Percentiles rank a stretch among this genome's conserved stretches.
Evolutionary conservation across 2,797 vertebrate species (phyloP).

Genomic region (Etheostoma nigrum): DNA sequence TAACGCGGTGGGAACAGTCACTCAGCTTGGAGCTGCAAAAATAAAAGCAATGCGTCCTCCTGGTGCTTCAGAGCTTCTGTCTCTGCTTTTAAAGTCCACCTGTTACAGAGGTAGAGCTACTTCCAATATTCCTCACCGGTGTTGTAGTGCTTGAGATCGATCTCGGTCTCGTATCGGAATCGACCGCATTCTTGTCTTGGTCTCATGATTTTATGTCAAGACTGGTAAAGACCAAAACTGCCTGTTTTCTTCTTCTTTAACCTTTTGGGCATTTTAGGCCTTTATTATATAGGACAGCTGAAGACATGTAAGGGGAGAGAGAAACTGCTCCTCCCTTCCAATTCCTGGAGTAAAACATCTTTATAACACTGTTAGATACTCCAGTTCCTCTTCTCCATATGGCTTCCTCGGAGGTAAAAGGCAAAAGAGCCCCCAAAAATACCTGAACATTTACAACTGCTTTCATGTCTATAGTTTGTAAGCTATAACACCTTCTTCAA

Average conservation of each 20-base stretch:
- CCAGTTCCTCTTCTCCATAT: neutral
- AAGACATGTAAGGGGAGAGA: too few relatives aligned
- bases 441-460: slow-evolving; percentile 44
- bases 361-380: too few relatives aligned
- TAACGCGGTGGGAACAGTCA: slow-evolving; percentile 36
- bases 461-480: slow-evolving; percentile 37
- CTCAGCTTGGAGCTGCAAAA: slow-evolving; percentile 18
- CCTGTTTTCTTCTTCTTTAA: too few relatives aligned
- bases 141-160: too few relatives aligned
- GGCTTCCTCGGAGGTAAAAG: slow-evolving; percentile 2
- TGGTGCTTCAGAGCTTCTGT: slow-evolving; percentile 10
- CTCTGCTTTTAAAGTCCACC: slow-evolving; percentile 32
- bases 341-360: too few relatives aligned
- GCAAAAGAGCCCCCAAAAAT: slow-evolving; percentile 38
- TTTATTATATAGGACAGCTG: too few relatives aligned
- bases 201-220: too few relatives aligned
- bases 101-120: slow-evolving; percentile 11
- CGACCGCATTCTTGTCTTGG: too few relatives aligned
- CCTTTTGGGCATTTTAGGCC: too few relatives aligned
- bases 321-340: too few relatives aligned
- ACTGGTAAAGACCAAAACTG: too few relatives aligned
- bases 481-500: slow-evolving; percentile 15
- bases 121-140: neutral
- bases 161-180: too few relatives aligned
- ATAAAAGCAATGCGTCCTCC: slow-evolving; percentile 15